A percentile compares a stretch with the other conserved stretches of the same genome.
These are phyloP conservation scores for Pseudococcus jackbeardsleyi DNA, from an alignment of 2,888 invertebrate genomes.

Conservation along the genomic window DNA sequence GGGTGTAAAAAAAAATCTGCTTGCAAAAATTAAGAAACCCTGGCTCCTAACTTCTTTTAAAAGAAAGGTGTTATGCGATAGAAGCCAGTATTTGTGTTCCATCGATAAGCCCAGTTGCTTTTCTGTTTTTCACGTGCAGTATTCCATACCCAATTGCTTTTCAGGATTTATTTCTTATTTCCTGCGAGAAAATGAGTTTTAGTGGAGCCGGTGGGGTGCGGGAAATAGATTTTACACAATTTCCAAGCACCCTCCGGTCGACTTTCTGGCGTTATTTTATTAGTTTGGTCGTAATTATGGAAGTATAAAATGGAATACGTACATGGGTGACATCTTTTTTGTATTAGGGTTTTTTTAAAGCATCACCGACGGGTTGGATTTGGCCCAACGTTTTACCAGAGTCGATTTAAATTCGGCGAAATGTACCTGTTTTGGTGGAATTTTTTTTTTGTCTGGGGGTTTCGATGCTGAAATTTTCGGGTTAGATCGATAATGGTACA, in stretches of 20 bases:
- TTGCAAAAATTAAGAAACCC: constrained; percentile 52
- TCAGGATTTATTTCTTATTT: constrained; percentile 54
- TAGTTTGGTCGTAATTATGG: constrained; percentile 50
- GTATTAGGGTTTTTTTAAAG: neutral
- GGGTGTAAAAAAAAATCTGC: neutral
- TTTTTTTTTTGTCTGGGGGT: neutral
- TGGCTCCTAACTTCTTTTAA: constrained; percentile 53
- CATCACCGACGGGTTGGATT: neutral
- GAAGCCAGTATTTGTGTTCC: constrained; percentile 54
- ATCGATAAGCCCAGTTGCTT: constrained; percentile 56
- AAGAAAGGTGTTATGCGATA: constrained; percentile 39
- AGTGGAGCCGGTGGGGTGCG: neutral
- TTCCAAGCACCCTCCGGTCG: constrained; percentile 48
- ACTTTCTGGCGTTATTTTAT: constrained; percentile 51
- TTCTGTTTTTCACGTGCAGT: constrained; percentile 49
- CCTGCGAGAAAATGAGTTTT: constrained; percentile 55
- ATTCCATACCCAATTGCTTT: constrained; percentile 51
- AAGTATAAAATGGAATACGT: constrained; percentile 51
- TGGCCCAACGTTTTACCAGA: neutral
- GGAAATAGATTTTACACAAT: constrained; percentile 49
- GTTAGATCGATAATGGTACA: neutral
- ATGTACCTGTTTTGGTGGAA: neutral
- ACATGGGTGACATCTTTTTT: constrained; percentile 55
- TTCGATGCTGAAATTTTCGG: neutral
- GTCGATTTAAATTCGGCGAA: neutral